Evolutionary conservation across 2,888 invertebrate species (phyloP).

Genomic region (Reticulitermes lucifugus): DNA sequence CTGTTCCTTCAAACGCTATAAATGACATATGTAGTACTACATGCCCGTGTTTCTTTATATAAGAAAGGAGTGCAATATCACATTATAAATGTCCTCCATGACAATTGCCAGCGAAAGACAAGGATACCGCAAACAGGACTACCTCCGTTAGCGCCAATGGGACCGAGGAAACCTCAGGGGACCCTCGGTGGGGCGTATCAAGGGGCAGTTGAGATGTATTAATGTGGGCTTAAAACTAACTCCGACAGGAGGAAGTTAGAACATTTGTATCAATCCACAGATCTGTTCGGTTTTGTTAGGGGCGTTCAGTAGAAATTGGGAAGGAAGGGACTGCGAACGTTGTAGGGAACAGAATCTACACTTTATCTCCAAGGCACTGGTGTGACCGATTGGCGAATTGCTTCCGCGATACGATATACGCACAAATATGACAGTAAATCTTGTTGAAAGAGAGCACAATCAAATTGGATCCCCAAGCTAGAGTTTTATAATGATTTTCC

Average conservation of each 20-base stretch:
- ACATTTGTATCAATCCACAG: constrained; percentile 18
- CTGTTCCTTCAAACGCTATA: too few species aligned
- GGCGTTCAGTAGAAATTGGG: not conserved
- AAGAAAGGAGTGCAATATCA: too few species aligned
- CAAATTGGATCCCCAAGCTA: too few species aligned
- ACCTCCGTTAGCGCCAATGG: too few species aligned
- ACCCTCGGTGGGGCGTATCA: constrained; percentile 1
- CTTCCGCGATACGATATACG: not conserved
- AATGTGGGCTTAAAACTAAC: constrained; percentile 2
- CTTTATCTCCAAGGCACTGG: not conserved
- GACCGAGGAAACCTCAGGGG: not conserved
- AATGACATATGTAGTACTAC: too few species aligned
- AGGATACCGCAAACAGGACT: too few species aligned
- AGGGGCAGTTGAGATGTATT: constrained; percentile 3
- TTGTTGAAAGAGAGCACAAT: not conserved
- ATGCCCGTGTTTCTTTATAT: too few species aligned
- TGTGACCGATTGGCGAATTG: constrained; percentile 6
- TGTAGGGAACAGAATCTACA: not conserved
- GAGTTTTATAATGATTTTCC: too few species aligned
- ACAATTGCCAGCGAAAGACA: too few species aligned
- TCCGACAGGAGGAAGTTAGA: constrained; percentile 21
- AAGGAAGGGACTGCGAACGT: not conserved
- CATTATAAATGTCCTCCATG: too few species aligned
- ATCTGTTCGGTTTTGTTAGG: constrained; percentile 17
- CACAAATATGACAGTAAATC: not conserved